Base-by-base conservation (phyloP, 2,888 invertebrate genomes). In the Koerneria pararmatus region DNA sequence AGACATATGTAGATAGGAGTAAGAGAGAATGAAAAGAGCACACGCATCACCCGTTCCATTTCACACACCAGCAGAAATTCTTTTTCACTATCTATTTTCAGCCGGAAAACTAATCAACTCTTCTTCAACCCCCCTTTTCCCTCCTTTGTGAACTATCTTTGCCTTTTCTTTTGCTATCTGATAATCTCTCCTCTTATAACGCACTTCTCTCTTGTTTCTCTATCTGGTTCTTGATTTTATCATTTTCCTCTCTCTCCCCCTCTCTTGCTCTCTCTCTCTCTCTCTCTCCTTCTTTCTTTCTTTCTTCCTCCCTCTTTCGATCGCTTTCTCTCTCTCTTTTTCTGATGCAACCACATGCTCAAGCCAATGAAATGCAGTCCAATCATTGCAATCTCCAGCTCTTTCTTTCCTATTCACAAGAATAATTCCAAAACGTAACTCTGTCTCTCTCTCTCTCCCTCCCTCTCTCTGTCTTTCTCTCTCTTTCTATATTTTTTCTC, bases 391-490 rank as follows among this genome's bases (percentile, higher is more conserved):
- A 22, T 29, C 6, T 29, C 35, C 32, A 6, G 6, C 37, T 59
- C 34, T 22, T n/a, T 59, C 46, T 31, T 51, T 57, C 27, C 34
- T 57, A 57, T 24, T 57, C 57, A 35, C 57, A 34, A 22, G 57
- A 37, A 37, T n/a, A n/a, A n/a, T n/a, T 57, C 57, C 35, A 57
- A 57, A 59, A 59, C 32, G 59, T 22, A 11, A 32, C 46, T 24
- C 41, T 29, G 24, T 58, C 37, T n/a, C n/a, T 19, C 54, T 54
- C 32, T 22, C 22, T 19, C 15, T n/a, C 51, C n/a, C 51, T 51
- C 37, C 35, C 27, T 31, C n/a, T 35, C 58, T 59, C 46, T 37
- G 11, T 11, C n/a, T 11, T 15, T n/a, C n/a, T n/a, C 46, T 41
- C 46, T n/a, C n/a, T n/a, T 41, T 41, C 46, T n/a, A 41, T 41